Conservation (phyloP, 2,888 invertebrate species). For the Scelioninae gen. 1 region DNA sequence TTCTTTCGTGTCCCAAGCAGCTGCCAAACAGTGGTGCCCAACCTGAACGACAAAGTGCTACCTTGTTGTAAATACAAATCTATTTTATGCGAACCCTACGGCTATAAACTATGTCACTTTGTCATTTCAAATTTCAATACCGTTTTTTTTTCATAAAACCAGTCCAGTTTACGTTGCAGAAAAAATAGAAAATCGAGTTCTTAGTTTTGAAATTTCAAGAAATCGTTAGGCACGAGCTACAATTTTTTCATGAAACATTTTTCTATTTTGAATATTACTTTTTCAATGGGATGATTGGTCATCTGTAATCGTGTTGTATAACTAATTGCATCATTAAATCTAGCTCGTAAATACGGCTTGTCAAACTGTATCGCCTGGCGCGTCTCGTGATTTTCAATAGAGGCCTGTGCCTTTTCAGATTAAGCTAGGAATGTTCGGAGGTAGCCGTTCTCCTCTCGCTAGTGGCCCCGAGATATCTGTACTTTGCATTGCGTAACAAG, state of each 20-base stretch:
- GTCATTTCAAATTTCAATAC: too few species aligned
- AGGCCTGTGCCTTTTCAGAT: slow-evolving; percentile 60
- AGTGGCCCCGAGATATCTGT: slow-evolving; percentile 56
- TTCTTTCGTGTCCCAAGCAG: slow-evolving; percentile 81
- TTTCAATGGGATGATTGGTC: slow-evolving; percentile 11
- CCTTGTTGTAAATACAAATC: slow-evolving; percentile 6
- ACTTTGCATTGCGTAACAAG: slow-evolving; percentile 63
- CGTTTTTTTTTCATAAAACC: too few species aligned
- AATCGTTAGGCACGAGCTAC: not conserved
- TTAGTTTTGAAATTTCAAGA: too few species aligned
- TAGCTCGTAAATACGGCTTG: slow-evolving; percentile 38
- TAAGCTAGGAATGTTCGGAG: slow-evolving; percentile 51
- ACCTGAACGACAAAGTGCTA: slow-evolving; percentile 15
- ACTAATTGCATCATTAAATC: slow-evolving; percentile 33
- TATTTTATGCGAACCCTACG: too few species aligned
- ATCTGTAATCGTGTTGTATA: slow-evolving; percentile 10
- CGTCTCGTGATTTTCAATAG: slow-evolving; percentile 47
- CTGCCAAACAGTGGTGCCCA: slow-evolving; percentile 83
- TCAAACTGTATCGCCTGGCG: slow-evolving; percentile 55
- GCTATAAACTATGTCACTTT: too few species aligned
- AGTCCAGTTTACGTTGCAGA: too few species aligned
- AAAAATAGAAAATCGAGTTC: not conserved
- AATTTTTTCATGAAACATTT: not conserved
- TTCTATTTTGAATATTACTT: not conserved
- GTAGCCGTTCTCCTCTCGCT: slow-evolving; percentile 44